phyloP scores from a whole-genome alignment of 64 coral and sea anemone genomes.

The Anthopleura sola region DNA sequence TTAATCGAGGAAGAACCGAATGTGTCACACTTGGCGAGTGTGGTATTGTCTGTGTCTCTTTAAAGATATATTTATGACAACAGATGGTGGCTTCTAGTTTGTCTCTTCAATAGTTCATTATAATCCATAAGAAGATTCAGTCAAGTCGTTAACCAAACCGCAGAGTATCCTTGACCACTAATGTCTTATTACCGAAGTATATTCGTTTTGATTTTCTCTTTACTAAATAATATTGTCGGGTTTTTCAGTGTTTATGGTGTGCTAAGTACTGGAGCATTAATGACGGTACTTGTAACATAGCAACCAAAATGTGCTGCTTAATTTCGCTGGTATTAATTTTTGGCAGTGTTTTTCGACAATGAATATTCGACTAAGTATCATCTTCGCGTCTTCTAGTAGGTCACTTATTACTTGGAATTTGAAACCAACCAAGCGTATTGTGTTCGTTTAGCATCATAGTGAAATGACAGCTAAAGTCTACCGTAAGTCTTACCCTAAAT shows the following conservation, averaged over 20 bases:
- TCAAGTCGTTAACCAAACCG: not conserved
- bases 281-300: not conserved
- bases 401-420: not conserved
- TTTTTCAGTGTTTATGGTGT: not conserved
- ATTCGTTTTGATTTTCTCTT: not conserved
- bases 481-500: not conserved
- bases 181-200: not conserved
- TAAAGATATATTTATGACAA: not conserved
- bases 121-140: not conserved
- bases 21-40: not conserved
- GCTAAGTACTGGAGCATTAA: not conserved
- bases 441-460: not conserved
- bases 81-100: not conserved
- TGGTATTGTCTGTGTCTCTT: not conserved
- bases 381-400: not conserved
- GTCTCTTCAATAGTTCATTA: not conserved
- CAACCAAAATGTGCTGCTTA: not conserved
- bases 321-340: not conserved
- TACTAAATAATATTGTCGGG: not conserved
- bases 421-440: slow-evolving; percentile 8
- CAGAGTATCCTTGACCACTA: not conserved
- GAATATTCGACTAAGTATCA: not conserved
- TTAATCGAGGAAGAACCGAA: not conserved
- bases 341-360: not conserved
- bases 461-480: not conserved